Conservation (phyloP, 2,888 invertebrate species). For the Syrista parreyssii region DNA sequence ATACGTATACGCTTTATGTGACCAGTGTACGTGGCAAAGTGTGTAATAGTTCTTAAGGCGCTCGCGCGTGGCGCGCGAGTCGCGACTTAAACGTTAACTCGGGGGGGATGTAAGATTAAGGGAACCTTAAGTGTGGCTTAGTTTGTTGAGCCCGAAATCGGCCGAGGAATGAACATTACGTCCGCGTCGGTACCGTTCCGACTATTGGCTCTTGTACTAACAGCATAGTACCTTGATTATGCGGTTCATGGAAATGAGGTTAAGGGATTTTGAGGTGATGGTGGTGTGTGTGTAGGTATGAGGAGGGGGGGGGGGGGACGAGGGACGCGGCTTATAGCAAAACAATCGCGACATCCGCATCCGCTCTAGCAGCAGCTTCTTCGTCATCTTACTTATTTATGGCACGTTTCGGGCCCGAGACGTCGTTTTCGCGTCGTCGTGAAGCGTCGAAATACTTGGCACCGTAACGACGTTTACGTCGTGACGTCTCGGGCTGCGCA, state of each 20-base stretch:
- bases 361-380: conserved; percentile 11
- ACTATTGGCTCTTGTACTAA: conserved; percentile 51
- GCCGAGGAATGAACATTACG: not conserved
- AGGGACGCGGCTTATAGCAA: not conserved
- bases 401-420: conserved; percentile 57
- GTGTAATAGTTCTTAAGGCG: not conserved
- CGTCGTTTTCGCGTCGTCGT: conserved; percentile 10
- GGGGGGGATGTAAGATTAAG: conserved; percentile 8
- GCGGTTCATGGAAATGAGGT: not conserved
- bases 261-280: not conserved
- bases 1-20: not conserved
- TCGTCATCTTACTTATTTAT: conserved; percentile 42
- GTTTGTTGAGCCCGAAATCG: conserved; percentile 47
- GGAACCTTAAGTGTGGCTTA: conserved; percentile 24
- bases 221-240: conserved; percentile 44
- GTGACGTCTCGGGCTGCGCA: not conserved
- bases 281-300: too few relatives aligned
- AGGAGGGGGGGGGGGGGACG: not conserved
- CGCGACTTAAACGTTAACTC: conserved; percentile 1
- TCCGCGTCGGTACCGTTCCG: not conserved
- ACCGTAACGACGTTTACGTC: not conserved
- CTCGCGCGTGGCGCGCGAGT: conserved; percentile 5
- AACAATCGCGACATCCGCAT: not conserved
- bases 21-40: not conserved
- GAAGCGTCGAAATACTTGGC: not conserved